Percentiles rank a stretch among this genome's conserved stretches.
Evolutionary conservation across 2,888 invertebrate genomes (phyloP).

Genomic region (Ophioninae sp.): DNA sequence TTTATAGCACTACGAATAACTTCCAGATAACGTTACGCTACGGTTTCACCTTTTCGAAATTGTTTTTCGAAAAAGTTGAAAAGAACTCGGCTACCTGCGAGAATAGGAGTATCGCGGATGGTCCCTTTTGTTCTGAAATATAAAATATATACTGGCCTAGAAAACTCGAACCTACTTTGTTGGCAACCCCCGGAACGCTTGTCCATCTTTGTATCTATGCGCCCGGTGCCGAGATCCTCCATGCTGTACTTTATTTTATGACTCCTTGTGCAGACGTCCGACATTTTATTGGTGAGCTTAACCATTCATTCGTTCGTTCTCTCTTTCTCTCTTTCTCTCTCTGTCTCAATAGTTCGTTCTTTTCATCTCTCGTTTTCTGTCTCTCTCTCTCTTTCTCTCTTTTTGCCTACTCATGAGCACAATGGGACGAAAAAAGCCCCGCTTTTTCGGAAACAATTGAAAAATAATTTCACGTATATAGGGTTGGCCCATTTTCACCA

Average conservation of each 20-base stretch:
- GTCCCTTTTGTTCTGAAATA: conserved; percentile 53
- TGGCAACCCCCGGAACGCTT: conserved; percentile 20
- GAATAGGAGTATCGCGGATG: conserved; percentile 33
- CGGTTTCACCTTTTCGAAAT: conserved; percentile 11
- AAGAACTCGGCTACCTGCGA: conserved; percentile 50
- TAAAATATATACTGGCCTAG: conserved; percentile 57
- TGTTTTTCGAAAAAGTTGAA: conserved; percentile 30
- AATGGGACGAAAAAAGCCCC: conserved; percentile 59
- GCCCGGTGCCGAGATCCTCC: conserved; percentile 13
- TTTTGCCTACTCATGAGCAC: conserved; percentile 14
- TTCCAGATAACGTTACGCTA: conserved; percentile 25
- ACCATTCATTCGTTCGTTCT: conserved; percentile 41
- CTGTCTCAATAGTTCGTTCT: conserved; percentile 3
- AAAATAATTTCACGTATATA: conserved; percentile 2
- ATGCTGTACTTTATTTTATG: conserved; percentile 60
- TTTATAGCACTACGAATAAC: background rate
- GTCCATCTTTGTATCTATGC: conserved; percentile 19
- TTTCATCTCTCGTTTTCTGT: background rate
- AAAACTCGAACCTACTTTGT: conserved; percentile 51
- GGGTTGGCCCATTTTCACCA: conserved; percentile 15
- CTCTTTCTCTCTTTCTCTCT: conserved; percentile 20
- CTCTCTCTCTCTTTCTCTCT: background rate
- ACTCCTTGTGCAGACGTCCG: conserved; percentile 59
- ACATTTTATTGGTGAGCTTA: conserved; percentile 70
- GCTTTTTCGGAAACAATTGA: conserved; percentile 63